Evolutionary conservation across 2,888 invertebrate species (phyloP), one percentile per base, ranked within the genome.

Genomic region (Pollenia amentaria): DNA sequence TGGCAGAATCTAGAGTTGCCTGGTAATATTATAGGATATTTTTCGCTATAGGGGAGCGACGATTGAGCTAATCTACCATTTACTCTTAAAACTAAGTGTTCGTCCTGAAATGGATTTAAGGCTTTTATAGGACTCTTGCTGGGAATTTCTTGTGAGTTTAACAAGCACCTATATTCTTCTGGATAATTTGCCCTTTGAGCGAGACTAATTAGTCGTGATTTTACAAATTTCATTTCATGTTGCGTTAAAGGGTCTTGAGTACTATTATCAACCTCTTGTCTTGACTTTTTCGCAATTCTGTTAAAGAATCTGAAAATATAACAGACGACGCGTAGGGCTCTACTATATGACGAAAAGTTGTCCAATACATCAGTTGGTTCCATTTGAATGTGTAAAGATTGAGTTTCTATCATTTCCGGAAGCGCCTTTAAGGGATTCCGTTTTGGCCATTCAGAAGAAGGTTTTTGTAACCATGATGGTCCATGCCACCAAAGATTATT

Each of bases 281-380:
- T 64, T 8, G 8, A 12, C n/a, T 8, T 3, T 42, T 38, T 64
- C 2, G 14, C 8, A n/a, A 2, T 42, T 16, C 16, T 38, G 44
- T 42, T n/a, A 42, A 40, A 42, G n/a, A 64, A 64, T 8, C 64
- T 9, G n/a, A 64, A 64, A 38, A 64, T 44, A 42, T 64, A 64
- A 2, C 40, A 12, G 14, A 64, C 42, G 3, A 64, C 64, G n/a
- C n/a, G n/a, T n/a, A n/a, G n/a, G n/a, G n/a, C n/a, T n/a, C n/a
- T n/a, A n/a, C n/a, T n/a, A n/a, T 64, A 64, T 12, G 44, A 42
- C 2, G 64, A 64, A 42, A 64, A 64, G 2, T n/a, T 40, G 14
- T 40, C n/a, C n/a, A n/a, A n/a, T n/a, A n/a, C n/a, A n/a, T n/a
- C n/a, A n/a, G n/a, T n/a, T n/a, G n/a, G n/a, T n/a, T n/a, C n/a